phyloP scores from a whole-genome alignment of 2,797 vertebrate species.

The Tympanoctomys barrerae region DNA sequence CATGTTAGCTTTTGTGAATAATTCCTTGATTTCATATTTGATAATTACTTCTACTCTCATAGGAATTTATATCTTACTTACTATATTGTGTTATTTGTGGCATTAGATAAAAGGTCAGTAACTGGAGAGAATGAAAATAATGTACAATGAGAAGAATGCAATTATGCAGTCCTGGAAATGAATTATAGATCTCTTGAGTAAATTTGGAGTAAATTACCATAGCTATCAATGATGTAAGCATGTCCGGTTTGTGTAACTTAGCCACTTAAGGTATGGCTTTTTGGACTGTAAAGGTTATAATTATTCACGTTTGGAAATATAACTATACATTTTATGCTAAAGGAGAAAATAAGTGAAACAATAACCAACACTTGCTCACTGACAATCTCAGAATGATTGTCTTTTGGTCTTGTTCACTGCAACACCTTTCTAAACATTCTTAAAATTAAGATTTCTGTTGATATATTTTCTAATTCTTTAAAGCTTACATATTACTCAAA shows the following conservation, averaged over 20 bases:
- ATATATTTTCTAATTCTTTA: background rate
- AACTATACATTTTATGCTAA: background rate
- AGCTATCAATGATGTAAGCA: background rate
- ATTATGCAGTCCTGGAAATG: background rate
- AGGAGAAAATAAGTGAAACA: background rate
- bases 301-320: background rate
- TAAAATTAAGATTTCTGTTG: background rate
- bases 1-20: background rate
- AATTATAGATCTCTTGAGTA: background rate
- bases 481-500: background rate
- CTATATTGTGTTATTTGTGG: background rate
- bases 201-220: background rate
- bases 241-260: background rate
- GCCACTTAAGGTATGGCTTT: background rate
- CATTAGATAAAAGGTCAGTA: background rate
- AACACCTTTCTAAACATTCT: background rate
- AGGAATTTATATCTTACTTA: background rate
- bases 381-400: background rate
- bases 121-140: background rate
- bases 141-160: background rate
- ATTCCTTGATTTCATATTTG: background rate
- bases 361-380: background rate
- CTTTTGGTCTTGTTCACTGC: conserved; percentile 1
- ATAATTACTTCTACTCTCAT: background rate
- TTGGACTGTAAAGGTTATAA: background rate